Percentiles rank a stretch among this genome's conserved stretches.
Evolutionary conservation across 1,140 invertebrate genomes (phyloP).

Genomic region (Reticulitermes speratus): DNA sequence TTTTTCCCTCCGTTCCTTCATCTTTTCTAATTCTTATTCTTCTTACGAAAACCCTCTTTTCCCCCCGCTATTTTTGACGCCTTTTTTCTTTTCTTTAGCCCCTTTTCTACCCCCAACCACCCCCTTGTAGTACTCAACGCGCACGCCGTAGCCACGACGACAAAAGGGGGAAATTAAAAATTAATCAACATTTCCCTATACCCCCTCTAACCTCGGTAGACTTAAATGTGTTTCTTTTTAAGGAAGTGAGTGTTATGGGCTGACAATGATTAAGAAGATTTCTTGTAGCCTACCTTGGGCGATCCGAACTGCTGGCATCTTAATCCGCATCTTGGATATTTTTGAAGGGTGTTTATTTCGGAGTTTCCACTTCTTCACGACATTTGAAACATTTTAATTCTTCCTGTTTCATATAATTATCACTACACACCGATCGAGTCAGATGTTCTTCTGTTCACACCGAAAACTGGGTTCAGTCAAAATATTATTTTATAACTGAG

Average conservation of each 20-base stretch:
- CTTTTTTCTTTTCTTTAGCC: slow-evolving; percentile 19
- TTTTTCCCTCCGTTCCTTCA: slow-evolving; percentile 24
- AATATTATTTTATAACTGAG: background rate
- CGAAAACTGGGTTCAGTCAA: background rate
- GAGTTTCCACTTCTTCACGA: background rate
- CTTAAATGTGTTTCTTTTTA: slow-evolving; percentile 17
- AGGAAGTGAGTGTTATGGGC: background rate
- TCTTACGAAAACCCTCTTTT: slow-evolving; percentile 23
- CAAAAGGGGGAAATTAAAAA: slow-evolving; percentile 29
- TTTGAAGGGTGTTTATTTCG: background rate
- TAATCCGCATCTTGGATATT: slow-evolving; percentile 84
- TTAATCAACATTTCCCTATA: slow-evolving; percentile 21
- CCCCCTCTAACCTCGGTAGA: background rate
- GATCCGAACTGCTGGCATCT: slow-evolving; percentile 91
- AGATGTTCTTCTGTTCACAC: background rate
- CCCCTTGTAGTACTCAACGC: slow-evolving; percentile 16
- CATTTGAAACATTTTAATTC: background rate
- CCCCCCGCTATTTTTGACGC: slow-evolving; percentile 15
- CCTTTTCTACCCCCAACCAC: slow-evolving; percentile 20
- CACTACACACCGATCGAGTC: background rate
- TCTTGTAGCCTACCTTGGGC: slow-evolving; percentile 72
- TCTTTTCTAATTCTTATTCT: slow-evolving; percentile 27
- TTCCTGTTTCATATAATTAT: background rate
- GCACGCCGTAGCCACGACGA: slow-evolving; percentile 15
- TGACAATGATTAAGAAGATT: slow-evolving; percentile 1